Evolutionary conservation across 2,113 vertebrate genomes (phyloP).

Genomic region (Willisornis vidua): DNA sequence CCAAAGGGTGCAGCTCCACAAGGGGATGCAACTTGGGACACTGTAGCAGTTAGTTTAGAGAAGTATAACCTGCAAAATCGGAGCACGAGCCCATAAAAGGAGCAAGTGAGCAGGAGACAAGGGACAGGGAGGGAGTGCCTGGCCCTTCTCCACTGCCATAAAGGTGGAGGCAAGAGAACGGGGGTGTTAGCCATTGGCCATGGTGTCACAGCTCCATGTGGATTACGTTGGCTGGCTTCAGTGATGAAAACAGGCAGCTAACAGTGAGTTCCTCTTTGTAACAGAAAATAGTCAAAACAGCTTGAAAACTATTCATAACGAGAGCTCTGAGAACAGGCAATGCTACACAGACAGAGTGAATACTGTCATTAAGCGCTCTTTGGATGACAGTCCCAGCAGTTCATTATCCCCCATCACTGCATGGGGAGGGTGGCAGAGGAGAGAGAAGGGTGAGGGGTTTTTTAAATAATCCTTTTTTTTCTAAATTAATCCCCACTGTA

Average conservation of each 20-base stretch:
- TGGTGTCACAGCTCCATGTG: background rate
- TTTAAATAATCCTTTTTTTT: conserved; percentile 7
- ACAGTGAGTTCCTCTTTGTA: conserved; percentile 68
- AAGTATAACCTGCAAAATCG: background rate
- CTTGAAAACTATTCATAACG: conserved; percentile 73
- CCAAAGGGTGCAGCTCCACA: background rate
- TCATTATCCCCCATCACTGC: conserved; percentile 56
- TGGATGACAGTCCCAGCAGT: conserved; percentile 69
- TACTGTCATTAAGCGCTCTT: conserved; percentile 73
- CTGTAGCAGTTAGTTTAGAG: background rate
- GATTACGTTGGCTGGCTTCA: conserved; percentile 21
- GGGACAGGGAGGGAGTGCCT: background rate
- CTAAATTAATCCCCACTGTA: conserved; percentile 58
- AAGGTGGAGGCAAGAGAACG: background rate
- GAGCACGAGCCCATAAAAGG: background rate
- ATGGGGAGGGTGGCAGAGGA: background rate
- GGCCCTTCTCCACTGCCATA: background rate
- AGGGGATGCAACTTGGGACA: fast-evolving
- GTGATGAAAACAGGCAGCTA: conserved; percentile 70
- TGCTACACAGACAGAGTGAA: conserved; percentile 52
- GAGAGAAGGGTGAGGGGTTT: background rate
- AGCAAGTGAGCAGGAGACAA: background rate
- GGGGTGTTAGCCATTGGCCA: fast-evolving
- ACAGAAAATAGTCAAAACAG: conserved; percentile 77
- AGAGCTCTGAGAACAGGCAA: conserved; percentile 58